Evolutionary conservation across 2,797 vertebrate genomes (phyloP), one percentile per base, ranked within the genome.

Genomic region (Arctocebus calabarensis): DNA sequence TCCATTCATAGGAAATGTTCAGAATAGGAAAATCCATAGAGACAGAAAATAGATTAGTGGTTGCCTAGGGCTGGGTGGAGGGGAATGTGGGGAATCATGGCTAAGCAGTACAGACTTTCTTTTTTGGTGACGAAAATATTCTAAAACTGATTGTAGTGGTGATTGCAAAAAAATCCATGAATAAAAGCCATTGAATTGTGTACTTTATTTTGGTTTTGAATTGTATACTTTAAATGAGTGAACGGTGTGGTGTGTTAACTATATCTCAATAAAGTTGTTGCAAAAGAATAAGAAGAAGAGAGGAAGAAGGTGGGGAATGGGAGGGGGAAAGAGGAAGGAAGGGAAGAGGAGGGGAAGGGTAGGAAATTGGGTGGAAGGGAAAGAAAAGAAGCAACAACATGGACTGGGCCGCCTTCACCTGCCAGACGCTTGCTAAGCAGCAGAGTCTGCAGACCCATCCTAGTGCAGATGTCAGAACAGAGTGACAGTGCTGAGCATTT

Each of bases 121-220:
- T 86, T 90, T 75, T 68, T 89, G 32, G 71, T 90, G 40, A 87
- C 81, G 34, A 84, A 91, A 91, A 84, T 71, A 14, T 86, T 59
- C 52, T 87, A 91, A 73, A 94, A 82, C 57, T 91, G 61, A 74
- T 83, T 52, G 55, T 73, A 48, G 27, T n/a, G 27, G 86, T 68
- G 25, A 22, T 75, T 86, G 20, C 27, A 77, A 40, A 92, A 57
- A 19, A 57, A 78, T 92, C 48, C 71, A 37, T 37, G 22, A 81
- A 81, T 92, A 48, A 94, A 96, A 95, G 7, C 22, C 83, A 94
- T 27, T 88, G 52, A 95, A 90, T 62, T 83, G 20, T 83, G 86
- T 2, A 45, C 27, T 92, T 86, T 59, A 89, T 45, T 45, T 45
- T 45, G 45, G 45, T 45, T 45, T 27, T 88, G 52, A 95, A 90